Conservation (phyloP, 64 coral and sea anemone genomes). For the Orbicella faveolata region DNA sequence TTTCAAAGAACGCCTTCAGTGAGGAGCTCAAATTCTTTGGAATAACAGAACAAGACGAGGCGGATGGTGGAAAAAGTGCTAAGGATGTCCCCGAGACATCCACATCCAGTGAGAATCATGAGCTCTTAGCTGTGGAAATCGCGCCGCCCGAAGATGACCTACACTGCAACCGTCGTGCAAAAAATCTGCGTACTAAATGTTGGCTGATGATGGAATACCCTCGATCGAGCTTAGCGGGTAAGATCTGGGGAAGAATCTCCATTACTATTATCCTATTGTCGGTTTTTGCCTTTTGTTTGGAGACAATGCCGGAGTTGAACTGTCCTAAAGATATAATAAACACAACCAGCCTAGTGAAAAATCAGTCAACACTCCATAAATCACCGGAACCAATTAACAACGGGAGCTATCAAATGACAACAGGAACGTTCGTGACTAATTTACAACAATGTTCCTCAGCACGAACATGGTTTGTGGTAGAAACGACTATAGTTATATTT, state of each 20-base stretch:
- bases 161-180: background rate
- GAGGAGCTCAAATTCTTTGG: slow-evolving; percentile 73
- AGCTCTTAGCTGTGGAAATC: background rate
- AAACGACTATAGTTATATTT: slow-evolving; percentile 52
- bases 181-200: background rate
- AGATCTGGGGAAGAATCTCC: slow-evolving; percentile 22
- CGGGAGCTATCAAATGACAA: background rate
- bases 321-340: background rate
- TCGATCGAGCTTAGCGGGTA: slow-evolving; percentile 11
- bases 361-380: background rate
- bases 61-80: background rate
- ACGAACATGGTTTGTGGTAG: slow-evolving; percentile 59
- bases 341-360: background rate
- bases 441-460: background rate
- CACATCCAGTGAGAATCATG: background rate
- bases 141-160: background rate
- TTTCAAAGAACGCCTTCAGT: slow-evolving; percentile 59
- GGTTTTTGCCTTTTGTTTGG: slow-evolving; percentile 50
- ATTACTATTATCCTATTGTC: slow-evolving; percentile 37
- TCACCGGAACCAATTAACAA: background rate
- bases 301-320: slow-evolving; percentile 33
- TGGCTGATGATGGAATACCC: slow-evolving; percentile 66
- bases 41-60: slow-evolving; percentile 12
- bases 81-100: background rate
- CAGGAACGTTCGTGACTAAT: background rate